Base-by-base conservation (phyloP, 2,113 vertebrate species). In the Podarcis muralis region DNA sequence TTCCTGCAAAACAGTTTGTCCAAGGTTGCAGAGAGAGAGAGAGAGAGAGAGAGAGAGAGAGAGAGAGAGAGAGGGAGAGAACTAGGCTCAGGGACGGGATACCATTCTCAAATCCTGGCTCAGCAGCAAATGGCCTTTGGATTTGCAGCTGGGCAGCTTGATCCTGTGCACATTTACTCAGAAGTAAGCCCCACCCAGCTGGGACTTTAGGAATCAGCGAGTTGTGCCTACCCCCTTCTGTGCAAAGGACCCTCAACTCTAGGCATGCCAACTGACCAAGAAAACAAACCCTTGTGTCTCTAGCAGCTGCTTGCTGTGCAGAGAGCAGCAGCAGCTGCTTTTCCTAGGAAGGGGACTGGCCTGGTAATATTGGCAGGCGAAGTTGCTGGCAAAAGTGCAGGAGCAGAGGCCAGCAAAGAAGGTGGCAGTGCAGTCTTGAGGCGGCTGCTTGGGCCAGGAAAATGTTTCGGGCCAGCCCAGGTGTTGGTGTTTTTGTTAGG, bases 1-100 rank as follows among this genome's bases (percentile, higher is more conserved):
- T n/a, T 92, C 92, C 94, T 95, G 75, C 1, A 66, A 69, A 43
- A 37, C 13, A 23, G 78, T 12, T 4, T 23, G 4, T 37, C 40
- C 37, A 48, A 1, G 11, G 69, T 27, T 71, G 69, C 1, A 35
- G 9, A 22, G 71, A 72, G 9, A 12, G 43, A 43, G 43, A 43
- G 43, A 43, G 7, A 43, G 6, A 43, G 43, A 43, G 7, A 43
- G 5, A 72, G 9, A 20, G n/a, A 72, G 3, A 13, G 9, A 48
- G 48, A 48, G 48, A 53, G 11, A 53, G 48, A 53, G 48, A 53
- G 48, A 72, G 9, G n/a, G 48, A 48, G 8, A 11, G 48, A 48
- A 48, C 43, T 48, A 48, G 48, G 48, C 48, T 48, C 48, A 48
- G 48, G 48, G 48, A 48, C 48, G 2, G 22, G 27, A 30, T 8